Conservation (phyloP, 2,888 invertebrate genomes). For the Drosophila anomalipes region DNA sequence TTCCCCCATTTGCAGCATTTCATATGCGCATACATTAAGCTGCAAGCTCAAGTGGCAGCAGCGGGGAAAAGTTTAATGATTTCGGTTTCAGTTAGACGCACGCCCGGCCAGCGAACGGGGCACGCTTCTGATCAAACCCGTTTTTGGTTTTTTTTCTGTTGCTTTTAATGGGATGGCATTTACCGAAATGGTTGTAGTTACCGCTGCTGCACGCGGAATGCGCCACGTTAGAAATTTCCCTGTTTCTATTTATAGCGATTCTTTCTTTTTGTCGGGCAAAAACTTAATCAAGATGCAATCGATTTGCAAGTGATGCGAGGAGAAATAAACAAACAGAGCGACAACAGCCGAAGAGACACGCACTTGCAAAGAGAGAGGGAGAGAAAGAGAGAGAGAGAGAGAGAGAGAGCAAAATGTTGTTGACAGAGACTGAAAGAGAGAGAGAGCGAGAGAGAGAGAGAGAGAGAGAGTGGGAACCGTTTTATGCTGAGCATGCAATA, state of each 20-base stretch:
- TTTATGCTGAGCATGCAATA: constrained; percentile 64
- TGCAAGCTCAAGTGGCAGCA: constrained; percentile 48
- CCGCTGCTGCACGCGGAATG: constrained; percentile 51
- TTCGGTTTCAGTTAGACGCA: constrained; percentile 73
- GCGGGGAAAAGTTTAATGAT: constrained; percentile 73
- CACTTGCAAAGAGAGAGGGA: constrained; percentile 38
- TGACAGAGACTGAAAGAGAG: constrained; percentile 1
- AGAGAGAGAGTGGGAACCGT: constrained; percentile 14
- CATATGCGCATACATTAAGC: constrained; percentile 59
- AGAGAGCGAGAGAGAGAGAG: constrained; percentile 20
- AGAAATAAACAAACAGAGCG: constrained; percentile 70
- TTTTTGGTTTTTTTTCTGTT: constrained; percentile 42
- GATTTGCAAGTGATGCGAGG: constrained; percentile 72
- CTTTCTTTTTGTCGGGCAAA: constrained; percentile 48
- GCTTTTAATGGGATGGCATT: constrained; percentile 68
- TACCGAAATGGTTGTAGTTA: constrained; percentile 36
- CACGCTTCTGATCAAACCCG: constrained; percentile 74
- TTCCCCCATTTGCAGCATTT: constrained; percentile 47
- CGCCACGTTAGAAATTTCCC: constrained; percentile 70
- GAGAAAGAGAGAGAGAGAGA: constrained; percentile 12
- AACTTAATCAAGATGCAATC: constrained; percentile 72
- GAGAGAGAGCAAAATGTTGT: background rate
- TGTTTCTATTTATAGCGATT: constrained; percentile 63
- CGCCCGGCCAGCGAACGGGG: constrained; percentile 39
- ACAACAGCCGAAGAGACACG: constrained; percentile 37